Evolutionary conservation across 2,113 vertebrate species (phyloP), one percentile per base, ranked within the genome.

Genomic region (Neofelis nebulosa): DNA sequence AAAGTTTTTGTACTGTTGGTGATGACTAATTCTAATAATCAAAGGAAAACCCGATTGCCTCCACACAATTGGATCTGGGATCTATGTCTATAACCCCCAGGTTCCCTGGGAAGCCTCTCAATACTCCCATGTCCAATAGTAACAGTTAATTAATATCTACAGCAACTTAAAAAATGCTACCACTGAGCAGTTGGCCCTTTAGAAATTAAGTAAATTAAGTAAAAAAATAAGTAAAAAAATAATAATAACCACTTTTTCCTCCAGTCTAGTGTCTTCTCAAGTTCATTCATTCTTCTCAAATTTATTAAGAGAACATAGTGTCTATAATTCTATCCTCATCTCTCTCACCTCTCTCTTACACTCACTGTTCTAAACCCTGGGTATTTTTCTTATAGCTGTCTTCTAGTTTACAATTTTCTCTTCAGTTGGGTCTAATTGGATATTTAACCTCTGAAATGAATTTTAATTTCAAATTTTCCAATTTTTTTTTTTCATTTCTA

Each of bases 351-450:
- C 4, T 50, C 33, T 68, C 76, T 65, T 31, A 76, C 57, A 92
- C 7, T 79, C 84, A 92, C 5, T 73, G 5, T 61, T 50, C 23
- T 85, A 23, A 97, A 95, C 10, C 13, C 2, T 50, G 4, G 3
- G 1, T 48, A 89, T 74, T 94, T 89, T 68, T 38, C 45, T 48
- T 69, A 14, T 57, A 78, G 15, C 21, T 76, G 29, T 82, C 29
- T 73, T 95, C 63, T 79, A 71, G 7, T 73, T 71, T 55, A 87
- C 16, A 29, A 15, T 91, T 80, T 95, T 95, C 41, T 89, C 88
- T 89, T 93, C 12, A 14, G 7, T 38, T 87, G 5, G 61, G 14
- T 87, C 66, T 90, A 97, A 90, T 50, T 65, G 19, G 13, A 79
- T 73, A 68, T 33, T 74, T 88, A 76, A 68, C 50, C 3, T 66